Evolutionary conservation across 2,797 vertebrate species (phyloP), one percentile per base, ranked within the genome.

Genomic region (Manis pentadactyla): DNA sequence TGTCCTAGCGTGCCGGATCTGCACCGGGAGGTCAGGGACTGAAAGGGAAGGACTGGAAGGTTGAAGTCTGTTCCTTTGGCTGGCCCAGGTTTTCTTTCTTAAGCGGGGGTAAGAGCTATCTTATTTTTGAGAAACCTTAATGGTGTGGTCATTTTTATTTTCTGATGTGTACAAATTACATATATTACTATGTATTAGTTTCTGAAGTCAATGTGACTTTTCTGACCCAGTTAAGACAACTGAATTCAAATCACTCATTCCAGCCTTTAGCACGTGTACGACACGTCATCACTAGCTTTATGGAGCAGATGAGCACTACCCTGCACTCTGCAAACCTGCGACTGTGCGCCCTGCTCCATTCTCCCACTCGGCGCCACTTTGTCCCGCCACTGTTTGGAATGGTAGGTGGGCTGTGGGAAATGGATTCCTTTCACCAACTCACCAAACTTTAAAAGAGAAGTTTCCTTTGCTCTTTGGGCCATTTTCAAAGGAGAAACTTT

Each of bases 401-500:
- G 46, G n/a, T 92, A 92, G 21, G n/a, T 75, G 79, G 89, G 83
- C 55, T 97, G 96, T 78, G 71, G 78, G 96, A 98, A 98, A 95
- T 91, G 39, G 34, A 95, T 97, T 98, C 97, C 90, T 97, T 29
- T 97, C 94, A 93, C 92, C 96, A 97, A 95, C 25, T 64, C 87
- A 66, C 85, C 96, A 89, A 97, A 95, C 78, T 93, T 97, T 97
- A 96, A 98, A 98, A 97, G 73, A 85, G 94, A 96, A 97, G 87
- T 95, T 98, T 98, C 91, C 92, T 79, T 95, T 95, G 95, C 51
- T 97, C 73, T 68, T 93, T 98, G 98, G 98, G 90, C 71, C 61
- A 93, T 98, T 98, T 98, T 98, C 97, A 98, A 98, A 98, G 95
- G 92, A 93, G 95, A 97, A 61, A 46, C n/a, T 87, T 59, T 59